phyloP scores from a whole-genome alignment of 2,113 vertebrate genomes.

The Myodes glareolus region DNA sequence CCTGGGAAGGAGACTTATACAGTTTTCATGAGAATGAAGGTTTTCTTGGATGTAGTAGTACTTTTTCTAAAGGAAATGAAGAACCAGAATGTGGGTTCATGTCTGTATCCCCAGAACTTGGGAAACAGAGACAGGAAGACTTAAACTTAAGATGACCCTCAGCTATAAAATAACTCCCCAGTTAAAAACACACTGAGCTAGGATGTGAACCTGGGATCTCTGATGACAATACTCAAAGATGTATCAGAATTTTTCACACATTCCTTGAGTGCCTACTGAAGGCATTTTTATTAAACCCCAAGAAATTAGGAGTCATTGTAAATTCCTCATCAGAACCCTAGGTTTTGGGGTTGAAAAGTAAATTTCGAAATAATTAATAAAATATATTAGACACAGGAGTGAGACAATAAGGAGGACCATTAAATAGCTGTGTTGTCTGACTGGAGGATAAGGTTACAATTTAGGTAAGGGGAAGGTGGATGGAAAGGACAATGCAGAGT shows the following conservation, averaged over 20 bases:
- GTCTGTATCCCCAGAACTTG: background rate
- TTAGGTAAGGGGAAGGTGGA: background rate
- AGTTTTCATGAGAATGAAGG: background rate
- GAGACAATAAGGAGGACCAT: background rate
- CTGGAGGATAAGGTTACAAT: background rate
- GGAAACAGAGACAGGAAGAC: background rate
- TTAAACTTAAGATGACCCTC: background rate
- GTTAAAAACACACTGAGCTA: background rate
- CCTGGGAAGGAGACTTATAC: background rate
- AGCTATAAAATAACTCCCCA: background rate
- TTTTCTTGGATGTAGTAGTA: background rate
- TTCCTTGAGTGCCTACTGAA: background rate
- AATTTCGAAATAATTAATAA: conserved; percentile 61
- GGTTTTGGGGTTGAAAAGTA: conserved; percentile 35
- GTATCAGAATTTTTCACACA: background rate
- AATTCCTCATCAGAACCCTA: background rate
- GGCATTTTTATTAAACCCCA: background rate
- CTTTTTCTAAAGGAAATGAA: background rate
- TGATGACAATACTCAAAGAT: background rate
- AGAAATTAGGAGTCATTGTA: background rate
- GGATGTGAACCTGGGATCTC: conserved; percentile 23
- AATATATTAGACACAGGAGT: conserved; percentile 36
- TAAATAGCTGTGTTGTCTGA: background rate
- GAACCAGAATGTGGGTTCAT: too few species aligned
- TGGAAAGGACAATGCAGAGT: background rate